A percentile compares a stretch with the other conserved stretches of the same genome.
These are phyloP conservation scores for Mohoua ochrocephala DNA, from an alignment of 2,113 vertebrate species.

Conservation along the genomic window DNA sequence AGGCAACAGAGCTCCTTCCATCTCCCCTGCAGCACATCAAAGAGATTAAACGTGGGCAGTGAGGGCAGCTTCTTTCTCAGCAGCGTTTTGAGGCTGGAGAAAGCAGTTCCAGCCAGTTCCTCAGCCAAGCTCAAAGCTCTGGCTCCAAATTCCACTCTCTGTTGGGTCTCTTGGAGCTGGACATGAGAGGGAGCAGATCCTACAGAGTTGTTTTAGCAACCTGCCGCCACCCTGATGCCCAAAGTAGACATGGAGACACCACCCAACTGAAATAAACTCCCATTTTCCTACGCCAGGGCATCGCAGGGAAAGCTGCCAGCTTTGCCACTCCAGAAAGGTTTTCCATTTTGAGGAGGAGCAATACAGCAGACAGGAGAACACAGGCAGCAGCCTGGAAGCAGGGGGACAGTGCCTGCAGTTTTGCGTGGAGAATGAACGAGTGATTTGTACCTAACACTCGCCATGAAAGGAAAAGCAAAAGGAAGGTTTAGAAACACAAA, in stretches of 20 bases:
- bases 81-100: background rate
- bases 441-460: background rate
- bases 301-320: background rate
- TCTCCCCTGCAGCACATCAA: background rate
- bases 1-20: background rate
- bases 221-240: background rate
- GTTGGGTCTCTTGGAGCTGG: background rate
- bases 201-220: background rate
- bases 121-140: background rate
- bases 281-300: background rate
- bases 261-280: background rate
- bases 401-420: background rate
- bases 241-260: background rate
- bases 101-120: background rate
- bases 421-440: background rate
- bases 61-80: background rate
- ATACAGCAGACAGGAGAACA: background rate
- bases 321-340: background rate
- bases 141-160: background rate
- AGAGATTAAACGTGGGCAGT: fast-evolving
- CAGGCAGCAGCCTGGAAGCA: background rate
- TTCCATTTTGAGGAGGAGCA: fast-evolving
- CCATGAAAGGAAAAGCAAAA: background rate
- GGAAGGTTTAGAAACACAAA: background rate
- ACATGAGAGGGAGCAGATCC: background rate